Base-by-base conservation (phyloP, 2,113 vertebrate genomes). In the Dicerorhinus sumatrensis region DNA sequence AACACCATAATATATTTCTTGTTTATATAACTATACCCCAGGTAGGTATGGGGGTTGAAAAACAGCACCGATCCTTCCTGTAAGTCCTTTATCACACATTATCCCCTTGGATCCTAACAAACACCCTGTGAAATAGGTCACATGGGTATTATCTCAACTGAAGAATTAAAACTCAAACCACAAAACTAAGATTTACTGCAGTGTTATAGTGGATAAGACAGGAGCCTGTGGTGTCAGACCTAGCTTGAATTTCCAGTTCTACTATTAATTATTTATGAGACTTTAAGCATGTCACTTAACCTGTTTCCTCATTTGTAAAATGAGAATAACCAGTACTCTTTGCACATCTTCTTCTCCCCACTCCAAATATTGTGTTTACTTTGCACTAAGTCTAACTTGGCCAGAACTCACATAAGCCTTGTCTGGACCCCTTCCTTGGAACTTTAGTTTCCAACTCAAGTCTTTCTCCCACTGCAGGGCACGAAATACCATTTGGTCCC, bases 151-250 rank as follows among this genome's bases (percentile, higher is more conserved):
- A 82, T 56, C 82, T 70, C 65, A 87, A 27, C 6, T 62, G 46
- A 87, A 67, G 33, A 73, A 72, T 48, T 87, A 67, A 95, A 83
- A 58, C 3, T 87, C 70, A 39, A 96, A 96, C 33, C n/a, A 80
- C 75, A 88, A 76, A 87, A 92, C 17, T 54, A 80, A 85, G 58
- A 83, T 95, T 94, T 58, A 84, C 18, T 79, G 3, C 29, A 63
- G 51, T 46, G 29, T 65, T 90, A 29, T 21, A 90, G 36, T 6
- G 7, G n/a, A 21, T 54, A 85, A 42, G 10, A 60, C 27, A 75
- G 51, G 39, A 77, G 20, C 29, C 39, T 14, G 6, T 27, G 17
- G 36, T 89, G 42, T 92, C 4, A 73, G 33, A 42, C 11, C 16
- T 33, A 31, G 36, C 69, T 69, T 79, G 65, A 79, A 79, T 89